Base-by-base conservation (phyloP, 2,797 vertebrate genomes). In the Chelonia mydas region DNA sequence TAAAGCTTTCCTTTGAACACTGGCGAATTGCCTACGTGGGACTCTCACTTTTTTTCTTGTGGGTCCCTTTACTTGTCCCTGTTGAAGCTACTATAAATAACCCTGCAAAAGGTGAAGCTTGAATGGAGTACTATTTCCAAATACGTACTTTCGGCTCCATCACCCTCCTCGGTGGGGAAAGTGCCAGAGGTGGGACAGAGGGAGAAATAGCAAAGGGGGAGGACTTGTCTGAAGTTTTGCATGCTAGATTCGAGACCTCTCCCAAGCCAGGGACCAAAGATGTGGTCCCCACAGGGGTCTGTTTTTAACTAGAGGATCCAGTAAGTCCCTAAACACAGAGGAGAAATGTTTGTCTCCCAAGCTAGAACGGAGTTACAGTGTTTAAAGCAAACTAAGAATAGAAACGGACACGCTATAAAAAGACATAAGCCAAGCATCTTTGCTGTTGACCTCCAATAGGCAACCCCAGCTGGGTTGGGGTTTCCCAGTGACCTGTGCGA, bases 1-100 rank as follows among this genome's bases (percentile, higher is more conserved):
- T 77, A 95, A 95, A 94, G 91, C 95, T 92, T 96, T 93, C 79
- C 72, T 89, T 89, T 89, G 90, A 86, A 79, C 93, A 90, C n/a
- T 41, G 65, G 33, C 50, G 78, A 93, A 87, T 50, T 83, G 55
- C 51, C 49, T 53, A 6, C 57, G 83, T 65, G 80, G 74, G 6
- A 7, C 65, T 41, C 15, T 47, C 74, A 7, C 27, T 27, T 23
- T 25, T 25, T 72, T n/a, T 72, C 19, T 11, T 19, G 5, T 17
- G n/a, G 17, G 19, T 23, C 23, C 83, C 61, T 72, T 93, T 31
- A 3, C 87, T 94, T 83, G n/a, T 11, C 92, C 12, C 81, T 87
- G 81, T 91, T 59, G 87, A 28, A 83, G n/a, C 81, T 92, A 33
- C 86, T 77, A 77, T 84, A 94, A 95, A 90, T 84, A 94, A 83